Evolutionary conservation across 1,140 invertebrate species (phyloP).

Genomic region (Phocides pigmalion): DNA sequence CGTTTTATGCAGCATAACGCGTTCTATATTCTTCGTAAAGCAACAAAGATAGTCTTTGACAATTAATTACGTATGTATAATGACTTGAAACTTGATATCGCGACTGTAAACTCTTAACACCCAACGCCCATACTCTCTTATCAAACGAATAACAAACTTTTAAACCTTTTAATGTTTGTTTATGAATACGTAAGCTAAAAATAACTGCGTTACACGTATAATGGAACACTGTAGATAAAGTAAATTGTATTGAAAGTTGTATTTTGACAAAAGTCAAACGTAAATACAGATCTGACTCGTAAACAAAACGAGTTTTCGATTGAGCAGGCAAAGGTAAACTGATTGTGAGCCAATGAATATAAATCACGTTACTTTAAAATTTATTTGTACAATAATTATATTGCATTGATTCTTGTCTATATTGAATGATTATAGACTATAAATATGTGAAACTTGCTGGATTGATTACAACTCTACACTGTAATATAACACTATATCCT

Average conservation of each 20-base stretch:
- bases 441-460: too few relatives aligned
- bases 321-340: not conserved
- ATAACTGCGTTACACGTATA: slow-evolving; percentile 26
- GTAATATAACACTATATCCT: too few relatives aligned
- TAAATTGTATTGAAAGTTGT: not conserved
- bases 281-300: too few relatives aligned
- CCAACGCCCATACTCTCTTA: slow-evolving; percentile 45
- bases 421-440: too few relatives aligned
- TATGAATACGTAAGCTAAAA: slow-evolving; percentile 42
- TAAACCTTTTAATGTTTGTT: slow-evolving; percentile 41
- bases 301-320: not conserved
- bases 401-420: too few relatives aligned
- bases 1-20: slow-evolving; percentile 33
- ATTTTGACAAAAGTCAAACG: slow-evolving; percentile 1
- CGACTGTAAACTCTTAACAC: slow-evolving; percentile 38
- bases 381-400: too few relatives aligned
- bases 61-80: slow-evolving; percentile 51
- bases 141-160: slow-evolving; percentile 39
- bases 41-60: slow-evolving; percentile 38
- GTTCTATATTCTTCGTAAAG: slow-evolving; percentile 24
- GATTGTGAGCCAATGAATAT: too few relatives aligned
- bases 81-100: slow-evolving; percentile 59
- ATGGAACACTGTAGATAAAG: slow-evolving; percentile 2
- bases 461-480: too few relatives aligned
- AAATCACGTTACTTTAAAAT: too few relatives aligned